Conservation (phyloP, 1,140 invertebrate species). For the Papilio helenus region DNA sequence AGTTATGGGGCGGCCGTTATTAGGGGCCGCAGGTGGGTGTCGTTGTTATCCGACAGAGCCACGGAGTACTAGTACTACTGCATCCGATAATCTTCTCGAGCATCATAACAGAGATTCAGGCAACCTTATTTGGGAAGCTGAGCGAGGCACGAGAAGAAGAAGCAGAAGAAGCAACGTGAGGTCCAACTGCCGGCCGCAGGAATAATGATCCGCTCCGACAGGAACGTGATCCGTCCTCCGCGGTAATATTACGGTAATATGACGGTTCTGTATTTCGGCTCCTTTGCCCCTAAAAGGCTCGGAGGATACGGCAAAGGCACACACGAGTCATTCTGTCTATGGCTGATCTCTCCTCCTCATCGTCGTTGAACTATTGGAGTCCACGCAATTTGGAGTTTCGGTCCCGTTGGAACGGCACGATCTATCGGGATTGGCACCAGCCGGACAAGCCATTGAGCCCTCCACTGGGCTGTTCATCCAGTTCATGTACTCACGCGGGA, state of each 20-base stretch:
- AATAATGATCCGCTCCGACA: conserved; percentile 10
- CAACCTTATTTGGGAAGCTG: too few species aligned
- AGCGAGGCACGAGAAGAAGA: neutral
- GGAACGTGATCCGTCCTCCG: conserved; percentile 9
- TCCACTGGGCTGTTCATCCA: too few species aligned
- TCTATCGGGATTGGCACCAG: too few species aligned
- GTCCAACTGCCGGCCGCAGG: neutral
- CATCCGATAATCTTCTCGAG: too few species aligned
- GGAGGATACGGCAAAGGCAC: conserved; percentile 9
- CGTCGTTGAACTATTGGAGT: conserved; percentile 10
- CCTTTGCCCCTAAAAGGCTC: conserved; percentile 5
- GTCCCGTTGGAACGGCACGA: too few species aligned
- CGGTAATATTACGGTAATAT: conserved; percentile 11
- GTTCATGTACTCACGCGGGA: too few species aligned
- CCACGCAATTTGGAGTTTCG: conserved; percentile 10
- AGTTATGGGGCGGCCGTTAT: too few species aligned
- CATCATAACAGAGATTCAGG: too few species aligned
- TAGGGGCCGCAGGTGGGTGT: too few species aligned
- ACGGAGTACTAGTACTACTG: too few species aligned
- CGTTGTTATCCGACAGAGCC: too few species aligned
- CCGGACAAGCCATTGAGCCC: too few species aligned
- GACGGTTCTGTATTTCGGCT: conserved; percentile 9
- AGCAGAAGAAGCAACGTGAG: neutral
- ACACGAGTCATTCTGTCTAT: conserved; percentile 11
- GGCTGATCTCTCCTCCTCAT: conserved; percentile 10